Percentiles rank a stretch among this genome's conserved stretches.
Conservation (phyloP, 2,888 invertebrate species). For the Plemyria rubiginata region DNA sequence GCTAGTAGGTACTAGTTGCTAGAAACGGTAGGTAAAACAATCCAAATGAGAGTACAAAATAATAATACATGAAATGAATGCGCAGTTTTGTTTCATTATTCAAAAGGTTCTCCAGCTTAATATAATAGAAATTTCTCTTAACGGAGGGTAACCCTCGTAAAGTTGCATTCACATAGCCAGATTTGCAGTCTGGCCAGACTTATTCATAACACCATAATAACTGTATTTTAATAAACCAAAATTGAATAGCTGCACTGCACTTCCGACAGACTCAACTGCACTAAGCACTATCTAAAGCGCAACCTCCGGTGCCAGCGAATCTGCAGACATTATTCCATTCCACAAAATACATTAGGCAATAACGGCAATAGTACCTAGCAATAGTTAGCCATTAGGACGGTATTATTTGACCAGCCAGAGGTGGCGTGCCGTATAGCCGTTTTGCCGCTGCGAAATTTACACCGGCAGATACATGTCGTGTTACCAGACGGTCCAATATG, state of each 20-base stretch:
- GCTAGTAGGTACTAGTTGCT: neutral
- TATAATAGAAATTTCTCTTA: constrained; percentile 29
- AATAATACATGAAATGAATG: constrained; percentile 15
- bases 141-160: constrained; percentile 28
- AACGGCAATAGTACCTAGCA: constrained; percentile 27
- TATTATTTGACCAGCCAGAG: constrained; percentile 80
- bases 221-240: constrained; percentile 68
- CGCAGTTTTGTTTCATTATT: constrained; percentile 27
- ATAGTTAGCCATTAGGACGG: constrained; percentile 77
- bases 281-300: constrained; percentile 71
- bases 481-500: constrained; percentile 75
- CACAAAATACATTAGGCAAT: constrained; percentile 79
- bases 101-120: constrained; percentile 26
- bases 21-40: neutral
- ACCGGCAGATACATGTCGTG: constrained; percentile 68
- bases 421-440: constrained; percentile 77
- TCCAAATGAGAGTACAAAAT: constrained; percentile 4
- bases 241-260: constrained; percentile 61
- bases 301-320: constrained; percentile 61
- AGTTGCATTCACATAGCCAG: constrained; percentile 32
- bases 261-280: constrained; percentile 58
- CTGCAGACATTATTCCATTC: constrained; percentile 71
- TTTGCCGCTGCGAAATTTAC: constrained; percentile 76
- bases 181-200: constrained; percentile 35
- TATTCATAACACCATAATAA: constrained; percentile 51